Evolutionary conservation across 2,113 vertebrate genomes (phyloP).

Genomic region (Redunca redunca): DNA sequence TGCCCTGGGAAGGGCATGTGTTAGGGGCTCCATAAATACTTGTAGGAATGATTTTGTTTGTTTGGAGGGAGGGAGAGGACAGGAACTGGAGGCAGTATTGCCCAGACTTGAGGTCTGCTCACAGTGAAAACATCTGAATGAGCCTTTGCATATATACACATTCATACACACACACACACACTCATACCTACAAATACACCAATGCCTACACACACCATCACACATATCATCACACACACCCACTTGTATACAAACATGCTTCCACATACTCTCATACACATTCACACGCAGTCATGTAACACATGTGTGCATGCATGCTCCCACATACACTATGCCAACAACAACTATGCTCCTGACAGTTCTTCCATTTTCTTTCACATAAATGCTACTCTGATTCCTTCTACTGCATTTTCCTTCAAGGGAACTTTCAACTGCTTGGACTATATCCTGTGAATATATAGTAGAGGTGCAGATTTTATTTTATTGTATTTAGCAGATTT

Average conservation of each 20-base stretch:
- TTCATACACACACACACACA: not conserved
- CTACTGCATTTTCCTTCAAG: slow-evolving; percentile 4
- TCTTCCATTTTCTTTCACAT: not conserved
- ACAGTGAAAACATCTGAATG: not conserved
- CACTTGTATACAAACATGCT: not conserved
- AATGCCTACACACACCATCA: not conserved
- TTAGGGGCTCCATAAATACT: slow-evolving; percentile 60
- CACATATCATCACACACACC: not conserved
- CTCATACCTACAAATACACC: not conserved
- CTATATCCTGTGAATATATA: not conserved
- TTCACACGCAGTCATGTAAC: not conserved
- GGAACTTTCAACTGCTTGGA: slow-evolving; percentile 13
- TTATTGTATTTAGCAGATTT: slow-evolving; percentile 32
- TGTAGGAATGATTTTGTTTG: slow-evolving; percentile 60
- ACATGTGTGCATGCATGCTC: not conserved
- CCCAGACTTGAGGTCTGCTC: slow-evolving; percentile 34
- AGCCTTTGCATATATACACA: not conserved
- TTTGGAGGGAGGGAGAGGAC: slow-evolving; percentile 59
- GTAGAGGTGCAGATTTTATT: slow-evolving; percentile 39
- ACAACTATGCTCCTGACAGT: not conserved
- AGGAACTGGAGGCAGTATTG: slow-evolving; percentile 45
- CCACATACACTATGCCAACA: no score
- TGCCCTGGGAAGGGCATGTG: slow-evolving; percentile 32
- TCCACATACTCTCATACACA: not conserved
- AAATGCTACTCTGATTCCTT: not conserved